phyloP scores from a whole-genome alignment of 64 coral and sea anemone species.

The Anthopleura sola region DNA sequence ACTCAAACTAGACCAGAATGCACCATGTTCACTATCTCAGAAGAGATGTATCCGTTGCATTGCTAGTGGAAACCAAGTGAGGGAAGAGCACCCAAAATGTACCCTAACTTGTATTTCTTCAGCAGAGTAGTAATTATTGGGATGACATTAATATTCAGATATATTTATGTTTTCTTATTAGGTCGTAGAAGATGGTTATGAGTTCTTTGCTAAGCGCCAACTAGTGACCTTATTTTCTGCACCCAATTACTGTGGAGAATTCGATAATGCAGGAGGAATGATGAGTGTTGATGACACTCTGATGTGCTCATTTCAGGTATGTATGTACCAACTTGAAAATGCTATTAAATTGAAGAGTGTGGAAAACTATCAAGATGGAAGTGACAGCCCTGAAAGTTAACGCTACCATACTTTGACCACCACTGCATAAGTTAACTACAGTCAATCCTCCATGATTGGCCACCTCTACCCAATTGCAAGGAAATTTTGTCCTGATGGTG shows the following conservation, averaged over 20 bases:
- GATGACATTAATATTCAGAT: background rate
- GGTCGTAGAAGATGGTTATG: slow-evolving; percentile 99
- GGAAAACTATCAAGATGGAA: background rate
- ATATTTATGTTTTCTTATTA: background rate
- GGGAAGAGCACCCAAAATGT: no score
- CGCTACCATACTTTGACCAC: no score
- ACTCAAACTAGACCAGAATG: no score
- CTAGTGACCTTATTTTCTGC: slow-evolving; percentile 96
- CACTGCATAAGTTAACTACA: no score
- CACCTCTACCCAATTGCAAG: no score
- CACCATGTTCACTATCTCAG: no score
- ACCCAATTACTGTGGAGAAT: slow-evolving; percentile 94
- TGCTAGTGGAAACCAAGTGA: no score
- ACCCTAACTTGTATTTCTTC: no score
- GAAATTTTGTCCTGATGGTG: no score
- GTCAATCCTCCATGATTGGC: no score
- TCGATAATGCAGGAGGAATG: slow-evolving; percentile 99
- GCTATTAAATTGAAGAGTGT: no score
- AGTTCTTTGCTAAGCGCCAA: slow-evolving; percentile 97
- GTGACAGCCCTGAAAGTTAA: background rate
- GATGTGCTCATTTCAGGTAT: slow-evolving; percentile 98
- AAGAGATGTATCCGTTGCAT: no score
- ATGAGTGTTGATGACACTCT: slow-evolving; percentile 98
- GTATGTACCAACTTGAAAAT: background rate
- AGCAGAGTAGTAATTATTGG: background rate